Evolutionary conservation across 2,888 invertebrate species (phyloP).

Genomic region (Phyllotreta cruciferae): DNA sequence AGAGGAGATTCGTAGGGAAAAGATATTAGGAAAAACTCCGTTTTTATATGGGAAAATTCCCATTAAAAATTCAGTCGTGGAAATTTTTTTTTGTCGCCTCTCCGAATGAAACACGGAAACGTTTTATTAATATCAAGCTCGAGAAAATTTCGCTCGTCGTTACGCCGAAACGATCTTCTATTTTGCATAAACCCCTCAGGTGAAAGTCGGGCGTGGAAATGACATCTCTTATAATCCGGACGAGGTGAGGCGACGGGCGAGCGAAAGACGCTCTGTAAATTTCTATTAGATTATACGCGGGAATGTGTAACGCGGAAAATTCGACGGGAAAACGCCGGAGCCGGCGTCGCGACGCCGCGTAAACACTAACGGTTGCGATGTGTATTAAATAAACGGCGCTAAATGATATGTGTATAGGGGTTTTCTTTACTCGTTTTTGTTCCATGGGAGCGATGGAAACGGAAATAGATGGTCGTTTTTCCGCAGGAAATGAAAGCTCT

Average conservation of each 20-base stretch:
- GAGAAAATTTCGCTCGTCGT: slow-evolving; percentile 22
- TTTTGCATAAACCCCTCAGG: slow-evolving; percentile 25
- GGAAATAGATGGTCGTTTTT: not conserved
- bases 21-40: no score
- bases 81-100: no score
- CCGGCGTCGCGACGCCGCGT: not conserved
- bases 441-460: not conserved
- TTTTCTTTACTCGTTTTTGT: no score
- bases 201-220: slow-evolving; percentile 26
- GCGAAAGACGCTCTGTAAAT: slow-evolving; percentile 18
- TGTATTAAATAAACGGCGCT: no score
- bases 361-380: slow-evolving; percentile 1
- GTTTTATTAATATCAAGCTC: slow-evolving; percentile 25
- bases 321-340: slow-evolving; percentile 7
- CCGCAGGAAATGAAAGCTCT: slow-evolving; percentile 22
- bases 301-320: slow-evolving; percentile 22
- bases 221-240: slow-evolving; percentile 27
- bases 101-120: slow-evolving; percentile 12
- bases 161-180: slow-evolving; percentile 22
- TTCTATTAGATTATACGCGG: slow-evolving; percentile 28
- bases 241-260: slow-evolving; percentile 14
- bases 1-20: no score
- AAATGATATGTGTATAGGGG: no score
- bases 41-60: not conserved
- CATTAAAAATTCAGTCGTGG: no score